A percentile compares a stretch with the other conserved stretches of the same genome.
phyloP scores from a whole-genome alignment of 2,113 vertebrate genomes.

The Tonatia bakeri region DNA sequence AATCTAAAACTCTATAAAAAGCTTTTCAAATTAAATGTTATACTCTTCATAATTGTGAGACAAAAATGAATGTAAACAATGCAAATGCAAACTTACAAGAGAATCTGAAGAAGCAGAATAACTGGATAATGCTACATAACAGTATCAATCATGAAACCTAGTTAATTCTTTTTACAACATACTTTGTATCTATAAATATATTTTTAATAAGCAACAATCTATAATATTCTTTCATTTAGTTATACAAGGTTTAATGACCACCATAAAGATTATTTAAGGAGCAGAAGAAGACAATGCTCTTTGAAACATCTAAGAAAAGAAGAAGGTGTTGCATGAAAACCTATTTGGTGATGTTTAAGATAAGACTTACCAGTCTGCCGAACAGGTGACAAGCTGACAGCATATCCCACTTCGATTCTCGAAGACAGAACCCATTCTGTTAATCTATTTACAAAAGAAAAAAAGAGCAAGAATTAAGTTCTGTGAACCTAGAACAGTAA shows the following conservation, averaged over 20 bases:
- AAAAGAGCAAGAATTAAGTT: constrained; percentile 22
- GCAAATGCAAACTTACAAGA: not conserved
- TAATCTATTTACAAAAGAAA: constrained; percentile 70
- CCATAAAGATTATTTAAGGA: not conserved
- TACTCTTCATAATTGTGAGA: not conserved
- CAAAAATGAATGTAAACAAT: not conserved
- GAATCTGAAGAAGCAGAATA: not conserved
- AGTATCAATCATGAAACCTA: not conserved
- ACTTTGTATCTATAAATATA: not conserved
- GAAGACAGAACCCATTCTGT: constrained; percentile 78
- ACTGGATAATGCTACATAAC: not conserved
- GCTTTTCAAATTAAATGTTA: not conserved
- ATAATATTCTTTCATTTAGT: not conserved
- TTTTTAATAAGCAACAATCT: not conserved
- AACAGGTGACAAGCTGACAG: constrained; percentile 89
- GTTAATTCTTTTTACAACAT: not conserved
- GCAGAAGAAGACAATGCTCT: not conserved
- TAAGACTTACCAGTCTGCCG: constrained; percentile 87
- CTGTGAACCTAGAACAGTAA: not conserved
- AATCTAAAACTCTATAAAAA: not conserved
- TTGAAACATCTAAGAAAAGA: not conserved
- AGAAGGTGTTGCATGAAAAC: not conserved
- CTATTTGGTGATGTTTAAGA: not conserved
- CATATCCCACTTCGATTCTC: constrained; percentile 83
- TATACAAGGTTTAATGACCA: not conserved